A percentile compares a stretch with the other conserved stretches of the same genome.
Conservation (phyloP, 2,113 vertebrate genomes). For the Cepphus grylle region DNA sequence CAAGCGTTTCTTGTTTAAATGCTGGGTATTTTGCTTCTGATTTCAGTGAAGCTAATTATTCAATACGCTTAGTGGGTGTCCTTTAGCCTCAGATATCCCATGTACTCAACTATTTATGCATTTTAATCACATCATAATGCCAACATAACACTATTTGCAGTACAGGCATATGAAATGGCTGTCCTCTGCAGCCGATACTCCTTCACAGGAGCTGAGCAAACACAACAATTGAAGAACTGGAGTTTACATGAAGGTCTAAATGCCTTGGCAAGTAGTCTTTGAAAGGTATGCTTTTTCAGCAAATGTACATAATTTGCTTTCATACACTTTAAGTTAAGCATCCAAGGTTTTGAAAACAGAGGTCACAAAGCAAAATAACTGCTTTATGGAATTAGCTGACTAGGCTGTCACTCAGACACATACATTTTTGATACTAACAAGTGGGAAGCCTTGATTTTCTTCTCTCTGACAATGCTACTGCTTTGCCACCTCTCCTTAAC, state of each 20-base stretch:
- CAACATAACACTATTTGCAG: not conserved
- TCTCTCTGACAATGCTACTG: not conserved
- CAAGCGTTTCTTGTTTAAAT: not conserved
- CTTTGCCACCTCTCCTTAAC: not conserved
- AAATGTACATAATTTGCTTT: not conserved
- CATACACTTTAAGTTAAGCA: not conserved
- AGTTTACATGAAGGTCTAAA: not conserved
- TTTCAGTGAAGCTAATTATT: not conserved
- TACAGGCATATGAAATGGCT: not conserved
- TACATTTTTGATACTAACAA: not conserved
- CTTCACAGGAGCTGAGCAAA: not conserved
- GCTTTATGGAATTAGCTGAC: not conserved
- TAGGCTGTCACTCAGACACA: not conserved
- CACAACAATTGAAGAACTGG: not conserved
- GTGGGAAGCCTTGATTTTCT: not conserved
- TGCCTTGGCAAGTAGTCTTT: not conserved
- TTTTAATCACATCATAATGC: not conserved
- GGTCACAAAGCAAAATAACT: not conserved
- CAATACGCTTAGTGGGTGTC: not conserved
- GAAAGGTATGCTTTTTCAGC: not conserved
- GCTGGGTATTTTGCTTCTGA: not conserved
- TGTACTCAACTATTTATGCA: not conserved
- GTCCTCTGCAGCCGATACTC: accelerated
- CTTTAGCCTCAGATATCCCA: not conserved
- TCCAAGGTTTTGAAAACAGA: not conserved